phyloP scores from a whole-genome alignment of 1,140 invertebrate genomes.

The Ceratosolen solmsi region DNA sequence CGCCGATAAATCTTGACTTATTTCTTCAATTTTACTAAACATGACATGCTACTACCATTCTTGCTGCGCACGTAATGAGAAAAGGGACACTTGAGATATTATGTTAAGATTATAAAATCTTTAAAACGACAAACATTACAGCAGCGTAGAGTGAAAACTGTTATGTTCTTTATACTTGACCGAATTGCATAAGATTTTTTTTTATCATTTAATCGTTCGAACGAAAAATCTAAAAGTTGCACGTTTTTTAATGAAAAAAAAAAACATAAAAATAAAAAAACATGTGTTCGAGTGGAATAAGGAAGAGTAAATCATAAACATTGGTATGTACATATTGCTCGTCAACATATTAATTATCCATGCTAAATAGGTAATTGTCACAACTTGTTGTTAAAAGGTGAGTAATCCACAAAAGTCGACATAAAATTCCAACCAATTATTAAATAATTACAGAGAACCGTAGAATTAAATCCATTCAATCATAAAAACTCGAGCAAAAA shows the following conservation, averaged over 20 bases:
- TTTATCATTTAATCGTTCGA: not conserved
- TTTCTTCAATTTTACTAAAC: conserved; percentile 28
- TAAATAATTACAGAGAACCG: not conserved
- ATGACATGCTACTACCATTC: not conserved
- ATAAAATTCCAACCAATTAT: not conserved
- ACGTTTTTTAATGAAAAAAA: not conserved
- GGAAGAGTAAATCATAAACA: not conserved
- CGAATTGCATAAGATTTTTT: not conserved
- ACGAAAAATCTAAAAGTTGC: not conserved
- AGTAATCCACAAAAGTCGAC: no score
- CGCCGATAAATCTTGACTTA: not conserved
- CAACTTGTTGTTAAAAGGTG: no score
- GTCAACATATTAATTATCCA: not conserved
- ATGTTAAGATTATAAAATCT: conserved; percentile 19
- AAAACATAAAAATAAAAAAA: not conserved
- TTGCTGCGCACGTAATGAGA: not conserved
- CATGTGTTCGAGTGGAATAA: not conserved
- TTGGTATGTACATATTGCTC: not conserved
- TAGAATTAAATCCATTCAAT: not conserved
- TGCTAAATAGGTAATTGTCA: not conserved
- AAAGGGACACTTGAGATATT: conserved; percentile 12
- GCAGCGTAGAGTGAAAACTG: not conserved
- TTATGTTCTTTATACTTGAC: no score
- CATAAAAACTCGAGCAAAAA: not conserved
- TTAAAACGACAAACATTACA: not conserved